These are phyloP conservation scores for Tenthredo distinguenda DNA, from an alignment of 2,888 invertebrate genomes.

Conservation along the genomic window DNA sequence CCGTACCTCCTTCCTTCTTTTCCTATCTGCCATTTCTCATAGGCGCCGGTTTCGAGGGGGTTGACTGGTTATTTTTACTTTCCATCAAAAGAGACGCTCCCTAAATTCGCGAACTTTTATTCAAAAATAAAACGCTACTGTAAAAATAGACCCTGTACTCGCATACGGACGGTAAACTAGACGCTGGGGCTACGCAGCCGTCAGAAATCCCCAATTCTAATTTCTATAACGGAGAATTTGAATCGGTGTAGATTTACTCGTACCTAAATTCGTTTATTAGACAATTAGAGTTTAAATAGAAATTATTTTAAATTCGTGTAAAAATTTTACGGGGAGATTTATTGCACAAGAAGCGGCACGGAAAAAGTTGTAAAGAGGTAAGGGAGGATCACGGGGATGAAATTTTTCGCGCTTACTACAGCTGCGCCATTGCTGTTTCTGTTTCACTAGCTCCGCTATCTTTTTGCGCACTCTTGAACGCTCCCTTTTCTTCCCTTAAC, in stretches of 20 bases:
- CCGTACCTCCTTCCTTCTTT: conserved; percentile 64
- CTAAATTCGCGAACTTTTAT: not conserved
- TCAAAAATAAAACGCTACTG: not conserved
- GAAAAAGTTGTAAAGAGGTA: not conserved
- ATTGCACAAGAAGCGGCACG: not conserved
- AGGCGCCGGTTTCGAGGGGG: conserved; percentile 62
- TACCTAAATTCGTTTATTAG: not conserved
- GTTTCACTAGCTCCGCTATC: conserved; percentile 51
- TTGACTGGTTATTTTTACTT: conserved; percentile 12
- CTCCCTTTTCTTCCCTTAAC: conserved; percentile 27
- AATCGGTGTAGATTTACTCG: not conserved
- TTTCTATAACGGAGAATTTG: not conserved
- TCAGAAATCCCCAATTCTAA: not conserved
- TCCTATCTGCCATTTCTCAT: conserved; percentile 71
- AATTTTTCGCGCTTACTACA: not conserved
- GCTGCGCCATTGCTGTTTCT: conserved; percentile 47
- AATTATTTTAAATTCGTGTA: not conserved
- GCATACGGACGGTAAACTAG: not conserved
- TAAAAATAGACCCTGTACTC: not conserved
- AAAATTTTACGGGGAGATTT: not conserved
- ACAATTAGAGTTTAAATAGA: not conserved
- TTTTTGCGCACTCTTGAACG: conserved; percentile 46
- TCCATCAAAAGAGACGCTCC: not conserved
- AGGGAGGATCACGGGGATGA: not conserved
- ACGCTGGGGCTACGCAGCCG: not conserved